Conservation (phyloP, 2,888 invertebrate genomes). For the Aleiodes leptofemur region DNA sequence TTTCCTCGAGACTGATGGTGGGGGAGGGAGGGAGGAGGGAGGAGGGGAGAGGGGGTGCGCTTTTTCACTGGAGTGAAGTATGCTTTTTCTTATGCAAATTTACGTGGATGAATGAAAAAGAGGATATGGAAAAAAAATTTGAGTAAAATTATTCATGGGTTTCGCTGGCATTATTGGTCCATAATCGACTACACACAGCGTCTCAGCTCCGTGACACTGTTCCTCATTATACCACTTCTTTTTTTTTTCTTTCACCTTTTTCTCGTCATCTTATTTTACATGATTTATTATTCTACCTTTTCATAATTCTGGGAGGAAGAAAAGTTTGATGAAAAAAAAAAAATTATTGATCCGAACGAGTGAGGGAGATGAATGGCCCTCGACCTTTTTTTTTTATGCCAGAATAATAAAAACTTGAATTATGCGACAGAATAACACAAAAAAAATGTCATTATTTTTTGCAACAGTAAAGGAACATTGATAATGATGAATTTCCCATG, state of each 20-base stretch:
- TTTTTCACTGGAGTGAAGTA: neutral
- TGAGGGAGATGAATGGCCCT: no score
- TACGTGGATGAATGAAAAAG: neutral
- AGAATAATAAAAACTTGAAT: slow-evolving; percentile 26
- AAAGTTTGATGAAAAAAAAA: slow-evolving; percentile 8
- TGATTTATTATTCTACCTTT: slow-evolving; percentile 7
- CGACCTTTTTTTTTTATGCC: neutral
- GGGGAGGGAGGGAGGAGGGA: no score
- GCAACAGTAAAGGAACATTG: neutral
- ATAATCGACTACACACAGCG: slow-evolving; percentile 8
- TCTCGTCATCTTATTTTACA: slow-evolving; percentile 1
- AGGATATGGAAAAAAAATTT: neutral
- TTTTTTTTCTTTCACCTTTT: neutral
- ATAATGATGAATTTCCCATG: no score
- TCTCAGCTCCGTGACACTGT: slow-evolving; percentile 19
- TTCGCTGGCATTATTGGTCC: slow-evolving; percentile 10
- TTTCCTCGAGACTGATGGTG: neutral
- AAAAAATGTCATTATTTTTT: neutral
- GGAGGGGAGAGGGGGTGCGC: neutral
- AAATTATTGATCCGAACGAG: slow-evolving; percentile 1
- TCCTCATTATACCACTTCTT: slow-evolving; percentile 8
- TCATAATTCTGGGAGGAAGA: neutral
- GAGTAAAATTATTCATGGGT: slow-evolving; percentile 11
- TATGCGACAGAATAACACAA: slow-evolving; percentile 9
- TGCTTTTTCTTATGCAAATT: slow-evolving; percentile 11